Evolutionary conservation across 35 echinoderm and acorn worm genomes (phyloP), one percentile per base, ranked within the genome.

Genomic region (Apostichopus californicus): DNA sequence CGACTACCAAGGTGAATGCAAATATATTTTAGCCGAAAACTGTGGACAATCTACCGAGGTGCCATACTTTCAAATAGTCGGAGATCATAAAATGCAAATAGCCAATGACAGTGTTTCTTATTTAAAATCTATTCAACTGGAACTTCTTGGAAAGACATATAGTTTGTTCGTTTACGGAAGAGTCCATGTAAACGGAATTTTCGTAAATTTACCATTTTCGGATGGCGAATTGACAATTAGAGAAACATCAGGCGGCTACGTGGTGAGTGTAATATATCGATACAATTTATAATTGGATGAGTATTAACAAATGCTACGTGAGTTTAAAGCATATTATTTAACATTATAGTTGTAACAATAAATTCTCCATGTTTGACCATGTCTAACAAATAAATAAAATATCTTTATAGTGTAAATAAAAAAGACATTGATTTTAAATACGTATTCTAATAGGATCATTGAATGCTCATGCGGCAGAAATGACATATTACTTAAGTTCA

Each of bases 161-260:
- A 55, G 57, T 8, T 17, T 84, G 23, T 84, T 59, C 14, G 55
- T 84, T 5, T 12, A 57, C 17, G 81, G 81, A 84, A 56, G 55
- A 84, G 54, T 84, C 53, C 81, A 84, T 54, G 53, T 84, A 8
- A 57, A 84, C 10, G 81, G 81, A n/a, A 84, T 84, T 84, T 46
- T 55, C 5, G 13, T 84, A 21, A 58, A 58, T 9, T 17, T 84
- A 10, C 81, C 81, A 4, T 84, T 57, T 24, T 20, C 54, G 17
- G 54, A 84, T 18, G 54, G 81, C 5, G 81, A 58, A 57, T 54
- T 84, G 8, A 10, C 17, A 21, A 84, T 84, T 18, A 84, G 54
- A 14, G 22, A 84, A 84, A 7, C 81, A 7, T 4, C 3, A 9
- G 25, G 1, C 23, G 81, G 81, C n/a, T 84, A 84, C 46, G 57